These are phyloP conservation scores for Fulmarus glacialis DNA, from an alignment of 2,113 vertebrate genomes.

Conservation along the genomic window DNA sequence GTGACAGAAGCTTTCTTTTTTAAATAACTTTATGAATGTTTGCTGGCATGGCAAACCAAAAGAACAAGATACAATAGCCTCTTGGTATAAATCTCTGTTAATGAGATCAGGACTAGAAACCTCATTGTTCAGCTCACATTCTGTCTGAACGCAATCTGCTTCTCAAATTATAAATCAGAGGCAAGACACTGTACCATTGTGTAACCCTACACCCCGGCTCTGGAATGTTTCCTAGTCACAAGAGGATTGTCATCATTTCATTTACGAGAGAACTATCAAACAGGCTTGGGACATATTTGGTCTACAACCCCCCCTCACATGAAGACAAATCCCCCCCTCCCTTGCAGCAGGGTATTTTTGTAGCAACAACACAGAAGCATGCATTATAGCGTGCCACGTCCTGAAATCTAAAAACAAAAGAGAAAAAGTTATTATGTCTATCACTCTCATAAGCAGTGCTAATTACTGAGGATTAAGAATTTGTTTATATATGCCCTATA, in stretches of 20 bases:
- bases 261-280: constrained; percentile 38
- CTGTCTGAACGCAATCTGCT: constrained; percentile 64
- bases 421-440: background rate
- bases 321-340: background rate
- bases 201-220: constrained; percentile 51
- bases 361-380: background rate
- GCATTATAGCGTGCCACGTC: background rate
- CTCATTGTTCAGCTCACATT: constrained; percentile 63
- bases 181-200: constrained; percentile 69
- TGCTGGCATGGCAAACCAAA: constrained; percentile 54
- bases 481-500: background rate
- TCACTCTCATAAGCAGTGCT: background rate
- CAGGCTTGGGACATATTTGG: constrained; percentile 44
- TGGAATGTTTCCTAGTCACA: constrained; percentile 69
- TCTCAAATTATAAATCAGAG: constrained; percentile 71
- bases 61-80: constrained; percentile 64
- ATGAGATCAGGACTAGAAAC: constrained; percentile 66
- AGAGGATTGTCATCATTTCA: constrained; percentile 68
- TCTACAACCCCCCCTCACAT: background rate
- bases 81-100: constrained; percentile 70
- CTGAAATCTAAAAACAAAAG: background rate
- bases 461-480: background rate
- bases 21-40: constrained; percentile 59
- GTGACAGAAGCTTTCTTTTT: constrained; percentile 57
- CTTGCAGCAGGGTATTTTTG: background rate